Base-by-base conservation (phyloP, 1,140 invertebrate species). In the Ruditapes philippinarum region DNA sequence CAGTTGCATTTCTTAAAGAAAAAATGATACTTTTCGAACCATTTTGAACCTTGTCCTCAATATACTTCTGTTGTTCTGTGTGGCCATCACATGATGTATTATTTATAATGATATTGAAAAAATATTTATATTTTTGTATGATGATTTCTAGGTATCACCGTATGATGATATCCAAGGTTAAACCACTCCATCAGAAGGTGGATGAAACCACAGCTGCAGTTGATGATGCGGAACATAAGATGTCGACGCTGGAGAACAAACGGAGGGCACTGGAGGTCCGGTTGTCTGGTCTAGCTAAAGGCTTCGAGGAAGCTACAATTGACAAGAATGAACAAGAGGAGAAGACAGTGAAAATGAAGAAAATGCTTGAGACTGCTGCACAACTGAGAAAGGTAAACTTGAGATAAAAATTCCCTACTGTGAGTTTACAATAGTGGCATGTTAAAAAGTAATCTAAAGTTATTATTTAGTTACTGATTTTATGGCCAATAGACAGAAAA, bases 321-420 rank as follows among this genome's bases (percentile, higher is more conserved):
- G 95, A 96, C 88, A 96, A 95, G 86, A 95, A 95, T 89, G 93
- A 95, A 68, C 95, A 96, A 89, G 94, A 95, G 81, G 95, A 95
- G 88, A 96, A 95, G 78, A 95, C 94, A 2, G 87, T 94, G 0
- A 94, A 93, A 60, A 95, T 96, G 95, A 94, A 94, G 82, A 94
- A 95, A 40, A 95, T 94, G 91, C 85, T 96, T 42, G 93, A 95
- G 62, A 95, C 94, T 7, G 95, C 95, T 57, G 94, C 93, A n/a
- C 90, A 95, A 83, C 91, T 96, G 0, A 94, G 94, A 89, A 93
- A 93, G 91, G 95, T 95, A 57, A 51, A 79, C 3, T n/a, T n/a
- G n/a, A n/a, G n/a, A n/a, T n/a, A n/a, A n/a, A n/a, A n/a, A n/a
- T n/a, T n/a, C n/a, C n/a, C n/a, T n/a, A n/a, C n/a, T n/a, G n/a